These are phyloP conservation scores for Lophotis ruficrista DNA, from an alignment of 2,113 vertebrate species.

Conservation along the genomic window DNA sequence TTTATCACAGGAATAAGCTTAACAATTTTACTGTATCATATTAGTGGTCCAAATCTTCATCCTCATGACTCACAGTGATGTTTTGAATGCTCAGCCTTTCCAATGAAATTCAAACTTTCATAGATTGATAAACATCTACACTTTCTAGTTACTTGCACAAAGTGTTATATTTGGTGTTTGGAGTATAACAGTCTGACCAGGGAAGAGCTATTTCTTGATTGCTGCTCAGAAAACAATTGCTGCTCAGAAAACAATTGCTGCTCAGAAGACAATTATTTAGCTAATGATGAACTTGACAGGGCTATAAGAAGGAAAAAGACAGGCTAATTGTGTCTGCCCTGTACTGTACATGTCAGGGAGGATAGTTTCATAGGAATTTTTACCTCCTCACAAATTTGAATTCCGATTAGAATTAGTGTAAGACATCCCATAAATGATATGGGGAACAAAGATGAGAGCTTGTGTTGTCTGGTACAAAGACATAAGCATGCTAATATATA, in stretches of 20 bases:
- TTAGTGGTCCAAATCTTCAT: neutral
- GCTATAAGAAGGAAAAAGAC: neutral
- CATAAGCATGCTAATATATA: neutral
- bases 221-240: neutral
- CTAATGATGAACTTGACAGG: neutral
- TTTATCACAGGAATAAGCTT: neutral
- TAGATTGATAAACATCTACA: neutral
- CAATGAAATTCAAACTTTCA: neutral
- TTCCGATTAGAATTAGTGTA: neutral
- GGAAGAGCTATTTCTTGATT: neutral
- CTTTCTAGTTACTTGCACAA: neutral
- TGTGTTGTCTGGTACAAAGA: neutral
- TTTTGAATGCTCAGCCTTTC: neutral
- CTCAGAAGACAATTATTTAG: neutral
- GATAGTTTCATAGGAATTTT: neutral
- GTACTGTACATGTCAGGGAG: neutral
- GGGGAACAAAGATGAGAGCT: neutral
- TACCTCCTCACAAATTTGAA: neutral
- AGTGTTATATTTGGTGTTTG: neutral
- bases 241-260: neutral
- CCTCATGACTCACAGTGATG: neutral
- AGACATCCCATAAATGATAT: neutral
- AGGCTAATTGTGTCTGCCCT: neutral
- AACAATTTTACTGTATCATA: neutral
- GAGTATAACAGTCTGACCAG: neutral